A percentile compares a stretch with the other conserved stretches of the same genome.
phyloP scores from a whole-genome alignment of 1,140 invertebrate genomes.

The Trichoplusia ni region DNA sequence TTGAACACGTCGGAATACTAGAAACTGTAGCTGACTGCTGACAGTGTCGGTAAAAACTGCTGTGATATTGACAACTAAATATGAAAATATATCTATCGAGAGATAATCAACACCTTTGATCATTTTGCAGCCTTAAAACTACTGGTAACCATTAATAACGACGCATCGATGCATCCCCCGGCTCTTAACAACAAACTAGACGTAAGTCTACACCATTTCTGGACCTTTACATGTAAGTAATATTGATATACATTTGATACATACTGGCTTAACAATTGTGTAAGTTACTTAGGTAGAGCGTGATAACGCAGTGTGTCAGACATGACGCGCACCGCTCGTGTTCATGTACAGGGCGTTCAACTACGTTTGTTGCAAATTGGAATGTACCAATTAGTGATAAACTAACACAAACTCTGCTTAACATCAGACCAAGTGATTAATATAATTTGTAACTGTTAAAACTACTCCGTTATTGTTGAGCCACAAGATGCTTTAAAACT shows the following conservation, averaged over 20 bases:
- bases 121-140: constrained; percentile 66
- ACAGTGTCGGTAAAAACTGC: constrained; percentile 71
- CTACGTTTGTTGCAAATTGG: not conserved
- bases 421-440: too few species aligned
- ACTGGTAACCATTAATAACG: constrained; percentile 75
- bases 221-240: constrained; percentile 3
- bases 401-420: not conserved
- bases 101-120: constrained; percentile 62
- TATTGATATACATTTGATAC: constrained; percentile 24
- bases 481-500: too few species aligned
- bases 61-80: constrained; percentile 77
- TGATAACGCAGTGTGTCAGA: not conserved
- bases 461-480: too few species aligned
- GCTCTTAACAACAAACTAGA: constrained; percentile 35
- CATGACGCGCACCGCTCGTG: not conserved
- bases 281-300: constrained; percentile 12
- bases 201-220: constrained; percentile 8
- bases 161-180: constrained; percentile 47
- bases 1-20: constrained; percentile 12
- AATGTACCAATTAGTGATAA: not conserved
- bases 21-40: constrained; percentile 50
- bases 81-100: constrained; percentile 53
- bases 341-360: not conserved
- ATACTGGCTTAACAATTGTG: constrained; percentile 26
- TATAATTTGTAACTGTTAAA: too few species aligned